These are phyloP conservation scores for Lates japonicus DNA, from an alignment of 2,797 vertebrate genomes.

Conservation along the genomic window DNA sequence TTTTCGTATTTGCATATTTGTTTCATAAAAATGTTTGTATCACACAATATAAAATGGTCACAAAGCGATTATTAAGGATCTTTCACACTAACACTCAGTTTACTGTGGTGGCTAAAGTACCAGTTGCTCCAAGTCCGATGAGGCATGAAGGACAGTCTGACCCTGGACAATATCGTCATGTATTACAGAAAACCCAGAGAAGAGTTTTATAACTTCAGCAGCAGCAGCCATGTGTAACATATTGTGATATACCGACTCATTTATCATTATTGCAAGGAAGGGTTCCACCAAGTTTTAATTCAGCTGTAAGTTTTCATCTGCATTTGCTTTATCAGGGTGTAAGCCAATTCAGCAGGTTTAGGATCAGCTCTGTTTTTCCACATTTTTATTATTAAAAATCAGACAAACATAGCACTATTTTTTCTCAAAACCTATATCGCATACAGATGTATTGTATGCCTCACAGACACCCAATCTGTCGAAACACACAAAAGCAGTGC, in stretches of 20 bases:
- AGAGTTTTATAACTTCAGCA: neutral
- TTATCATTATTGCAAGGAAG: constrained; percentile 13
- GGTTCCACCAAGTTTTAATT: neutral
- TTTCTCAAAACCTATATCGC: neutral
- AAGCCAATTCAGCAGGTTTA: neutral
- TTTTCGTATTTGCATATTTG: neutral
- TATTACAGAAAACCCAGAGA: neutral
- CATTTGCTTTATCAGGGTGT: neutral
- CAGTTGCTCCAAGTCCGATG: neutral
- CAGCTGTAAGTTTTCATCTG: neutral
- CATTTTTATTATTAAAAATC: neutral
- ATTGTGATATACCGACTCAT: constrained; percentile 13
- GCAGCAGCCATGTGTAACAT: constrained; percentile 37
- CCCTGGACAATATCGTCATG: neutral
- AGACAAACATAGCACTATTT: neutral
- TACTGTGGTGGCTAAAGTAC: constrained; percentile 33
- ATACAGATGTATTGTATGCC: neutral
- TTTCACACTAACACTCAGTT: neutral
- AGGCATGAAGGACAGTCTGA: neutral
- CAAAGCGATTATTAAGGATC: neutral
- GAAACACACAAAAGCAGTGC: neutral
- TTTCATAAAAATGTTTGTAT: neutral
- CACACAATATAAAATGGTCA: neutral
- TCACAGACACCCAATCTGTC: neutral
- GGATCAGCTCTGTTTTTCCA: neutral